Evolutionary conservation across 1,140 invertebrate genomes (phyloP).

Genomic region (Aphis gossypii): DNA sequence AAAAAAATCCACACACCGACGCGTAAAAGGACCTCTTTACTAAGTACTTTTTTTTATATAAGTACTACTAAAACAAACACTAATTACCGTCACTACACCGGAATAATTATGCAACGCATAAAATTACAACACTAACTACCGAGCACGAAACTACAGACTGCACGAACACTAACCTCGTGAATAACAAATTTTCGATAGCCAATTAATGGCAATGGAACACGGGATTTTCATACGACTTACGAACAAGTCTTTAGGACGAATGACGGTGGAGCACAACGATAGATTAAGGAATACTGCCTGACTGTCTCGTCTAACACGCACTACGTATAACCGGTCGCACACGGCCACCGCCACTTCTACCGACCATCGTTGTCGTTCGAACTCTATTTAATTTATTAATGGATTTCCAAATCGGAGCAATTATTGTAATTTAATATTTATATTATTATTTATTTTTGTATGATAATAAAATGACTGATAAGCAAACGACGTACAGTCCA

Average conservation of each 20-base stretch:
- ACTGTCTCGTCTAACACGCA: neutral
- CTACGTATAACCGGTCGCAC: neutral
- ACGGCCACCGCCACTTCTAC: neutral
- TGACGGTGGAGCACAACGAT: no score
- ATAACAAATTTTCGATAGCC: neutral
- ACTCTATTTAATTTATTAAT: neutral
- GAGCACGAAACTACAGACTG: neutral
- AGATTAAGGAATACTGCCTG: no score
- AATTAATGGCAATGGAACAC: neutral
- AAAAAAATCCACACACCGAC: neutral
- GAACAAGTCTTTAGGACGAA: neutral
- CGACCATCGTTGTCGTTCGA: neutral
- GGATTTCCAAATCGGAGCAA: neutral
- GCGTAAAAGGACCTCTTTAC: neutral
- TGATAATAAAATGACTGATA: neutral
- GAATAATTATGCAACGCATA: neutral
- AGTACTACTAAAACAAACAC: neutral
- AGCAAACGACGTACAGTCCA: neutral
- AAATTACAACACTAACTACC: neutral
- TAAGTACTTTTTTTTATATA: neutral
- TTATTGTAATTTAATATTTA: conserved; percentile 15
- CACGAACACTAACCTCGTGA: neutral
- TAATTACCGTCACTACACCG: neutral
- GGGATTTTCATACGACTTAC: neutral
- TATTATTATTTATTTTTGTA: neutral